Conservation (phyloP, 2,888 invertebrate genomes). For the Pinctada fucata region DNA sequence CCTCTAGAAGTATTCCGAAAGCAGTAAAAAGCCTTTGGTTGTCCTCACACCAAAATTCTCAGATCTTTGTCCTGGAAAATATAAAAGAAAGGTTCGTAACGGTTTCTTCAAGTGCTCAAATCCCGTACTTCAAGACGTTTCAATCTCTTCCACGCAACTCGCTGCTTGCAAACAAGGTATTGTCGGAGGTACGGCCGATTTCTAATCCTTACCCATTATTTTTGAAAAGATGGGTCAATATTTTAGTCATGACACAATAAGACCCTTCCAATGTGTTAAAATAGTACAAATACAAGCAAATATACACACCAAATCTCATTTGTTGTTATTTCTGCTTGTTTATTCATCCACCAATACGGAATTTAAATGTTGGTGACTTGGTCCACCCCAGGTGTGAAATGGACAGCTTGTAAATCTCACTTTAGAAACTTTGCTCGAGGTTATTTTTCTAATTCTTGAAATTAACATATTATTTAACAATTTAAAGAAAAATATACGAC, state of each 20-base stretch:
- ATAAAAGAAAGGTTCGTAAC: background rate
- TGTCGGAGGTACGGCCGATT: background rate
- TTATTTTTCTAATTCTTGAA: background rate
- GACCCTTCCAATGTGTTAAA: background rate
- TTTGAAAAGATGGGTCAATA: constrained; percentile 1
- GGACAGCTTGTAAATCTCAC: background rate
- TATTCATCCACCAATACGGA: background rate
- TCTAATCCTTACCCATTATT: background rate
- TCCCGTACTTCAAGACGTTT: background rate
- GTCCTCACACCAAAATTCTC: background rate
- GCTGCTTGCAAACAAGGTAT: background rate
- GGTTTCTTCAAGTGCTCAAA: background rate
- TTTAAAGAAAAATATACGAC: no score
- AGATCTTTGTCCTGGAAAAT: background rate
- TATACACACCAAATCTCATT: background rate
- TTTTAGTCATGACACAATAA: background rate
- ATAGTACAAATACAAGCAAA: background rate
- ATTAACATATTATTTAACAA: no score
- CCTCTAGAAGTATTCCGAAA: no score
- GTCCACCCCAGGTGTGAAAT: background rate
- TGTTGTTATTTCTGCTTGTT: background rate
- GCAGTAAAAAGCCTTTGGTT: no score
- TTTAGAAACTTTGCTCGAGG: background rate
- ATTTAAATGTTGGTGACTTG: background rate
- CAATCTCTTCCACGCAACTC: no score